A percentile compares a stretch with the other conserved stretches of the same genome.
These are phyloP conservation scores for Limosa lapponica DNA, from an alignment of 2,797 vertebrate species.

Conservation along the genomic window DNA sequence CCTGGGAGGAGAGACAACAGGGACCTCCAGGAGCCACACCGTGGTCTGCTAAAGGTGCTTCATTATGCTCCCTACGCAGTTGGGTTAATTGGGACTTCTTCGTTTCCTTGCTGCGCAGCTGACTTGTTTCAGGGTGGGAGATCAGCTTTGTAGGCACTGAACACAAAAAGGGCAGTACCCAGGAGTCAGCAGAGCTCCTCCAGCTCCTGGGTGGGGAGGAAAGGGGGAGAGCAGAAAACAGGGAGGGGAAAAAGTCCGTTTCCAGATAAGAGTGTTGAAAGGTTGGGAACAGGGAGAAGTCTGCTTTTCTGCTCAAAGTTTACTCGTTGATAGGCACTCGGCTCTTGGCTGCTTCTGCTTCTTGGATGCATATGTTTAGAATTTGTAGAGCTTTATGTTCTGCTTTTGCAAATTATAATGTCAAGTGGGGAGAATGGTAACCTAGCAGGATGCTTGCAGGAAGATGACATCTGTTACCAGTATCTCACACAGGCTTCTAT, in stretches of 20 bases:
- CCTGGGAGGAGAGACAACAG: not conserved
- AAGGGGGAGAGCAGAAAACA: not conserved
- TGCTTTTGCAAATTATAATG: not conserved
- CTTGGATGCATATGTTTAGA: not conserved
- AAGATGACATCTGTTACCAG: not conserved
- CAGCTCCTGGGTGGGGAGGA: not conserved
- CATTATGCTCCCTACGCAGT: accelerated
- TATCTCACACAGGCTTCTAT: not conserved
- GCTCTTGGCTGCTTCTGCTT: not conserved
- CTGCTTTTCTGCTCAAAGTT: slow-evolving; percentile 15
- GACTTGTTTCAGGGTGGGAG: not conserved
- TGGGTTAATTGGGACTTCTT: not conserved
- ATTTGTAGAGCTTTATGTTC: not conserved
- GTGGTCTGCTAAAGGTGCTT: not conserved
- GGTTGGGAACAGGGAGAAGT: slow-evolving; percentile 1
- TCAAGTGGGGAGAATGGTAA: not conserved
- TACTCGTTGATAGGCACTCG: not conserved
- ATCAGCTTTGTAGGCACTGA: not conserved
- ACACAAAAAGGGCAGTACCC: not conserved
- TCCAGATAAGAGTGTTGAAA: slow-evolving; percentile 26
- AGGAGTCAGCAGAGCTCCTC: not conserved
- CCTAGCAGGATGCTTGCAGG: accelerated
- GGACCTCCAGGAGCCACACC: accelerated
- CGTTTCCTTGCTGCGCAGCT: not conserved
- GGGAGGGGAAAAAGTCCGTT: not conserved